Base-by-base conservation (phyloP, 2,888 invertebrate genomes). In the Chrysolina americana region DNA sequence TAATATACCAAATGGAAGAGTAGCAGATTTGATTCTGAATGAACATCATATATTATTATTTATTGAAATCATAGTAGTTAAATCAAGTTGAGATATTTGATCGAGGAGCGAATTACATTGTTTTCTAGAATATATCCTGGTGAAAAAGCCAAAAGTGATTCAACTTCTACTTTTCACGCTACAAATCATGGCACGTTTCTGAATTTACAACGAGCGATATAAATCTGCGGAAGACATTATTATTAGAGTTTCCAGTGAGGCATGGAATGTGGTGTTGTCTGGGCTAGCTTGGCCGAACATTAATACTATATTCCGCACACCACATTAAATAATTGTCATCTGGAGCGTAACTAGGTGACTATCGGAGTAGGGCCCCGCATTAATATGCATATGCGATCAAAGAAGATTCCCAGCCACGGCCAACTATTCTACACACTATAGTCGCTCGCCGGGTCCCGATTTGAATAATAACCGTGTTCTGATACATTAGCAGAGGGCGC, bases 301-400 rank as follows among this genome's bases (percentile, higher is more conserved):
- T 76, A 64, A 62, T 72, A 73, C 44, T 65, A 48, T 73, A 73
- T 75, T 74, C 70, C 66, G 47, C 63, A 62, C 73, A 71, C 65
- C 66, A 75, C 77, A 76, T 79, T 81, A 75, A 78, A 78, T 79
- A 79, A 76, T 78, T 79, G 77, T 79, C 78, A 79, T 71, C 74
- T 79, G 71, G 68, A 78, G 79, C 78, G 77, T 81, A 76, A 79
- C 79, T 78, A 78, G 79, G 78, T 76, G 78, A 73, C 71, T 78
- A 53, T 73, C 47, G 63, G 53, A 53, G 72, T 68, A 70, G 72
- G 70, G 65, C 48, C 62, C 64, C 72, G 68, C 75, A 77, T 75
- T 78, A 77, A 78, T 76, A 79, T 80, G 79, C 77, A 77, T 78
- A 76, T 75, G 70, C 72, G 74, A 76, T 76, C 74, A 74, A 76